phyloP scores from a whole-genome alignment of 2,113 vertebrate species.

The Gymnogyps californianus region DNA sequence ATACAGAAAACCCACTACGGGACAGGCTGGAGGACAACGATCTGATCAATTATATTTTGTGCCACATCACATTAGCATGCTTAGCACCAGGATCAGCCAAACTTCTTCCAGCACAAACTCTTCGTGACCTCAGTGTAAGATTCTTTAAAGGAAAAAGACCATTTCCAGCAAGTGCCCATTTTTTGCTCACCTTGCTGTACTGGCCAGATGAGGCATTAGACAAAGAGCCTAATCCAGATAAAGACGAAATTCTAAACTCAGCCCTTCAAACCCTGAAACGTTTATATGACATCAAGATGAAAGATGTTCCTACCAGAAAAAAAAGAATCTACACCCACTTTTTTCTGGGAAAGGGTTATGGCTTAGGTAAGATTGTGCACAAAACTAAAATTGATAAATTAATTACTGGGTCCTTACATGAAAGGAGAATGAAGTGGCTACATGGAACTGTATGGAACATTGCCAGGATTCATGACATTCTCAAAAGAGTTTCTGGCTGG shows the following conservation, averaged over 20 bases:
- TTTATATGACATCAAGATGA: conserved; percentile 69
- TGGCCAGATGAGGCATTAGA: conserved; percentile 80
- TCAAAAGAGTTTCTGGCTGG: conserved; percentile 79
- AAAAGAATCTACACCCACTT: conserved; percentile 78
- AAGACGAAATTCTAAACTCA: conserved; percentile 70
- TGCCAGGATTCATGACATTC: conserved; percentile 18
- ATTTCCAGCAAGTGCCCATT: conserved; percentile 70
- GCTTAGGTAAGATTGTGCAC: conserved; percentile 76
- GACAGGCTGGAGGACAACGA: conserved; percentile 69
- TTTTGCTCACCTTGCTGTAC: conserved; percentile 77
- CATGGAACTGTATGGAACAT: conserved; percentile 72
- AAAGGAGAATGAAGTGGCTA: conserved; percentile 77
- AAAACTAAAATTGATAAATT: conserved; percentile 75
- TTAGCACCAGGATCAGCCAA: conserved; percentile 58
- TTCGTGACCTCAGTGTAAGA: conserved; percentile 68
- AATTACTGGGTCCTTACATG: conserved; percentile 62
- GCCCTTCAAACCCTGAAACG: conserved; percentile 72
- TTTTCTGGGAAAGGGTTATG: conserved; percentile 75
- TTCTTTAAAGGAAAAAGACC: conserved; percentile 40
- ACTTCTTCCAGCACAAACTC: conserved; percentile 36
- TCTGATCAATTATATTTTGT: conserved; percentile 72
- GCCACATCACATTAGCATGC: conserved; percentile 75
- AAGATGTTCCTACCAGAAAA: conserved; percentile 72
- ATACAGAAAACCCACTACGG: conserved; percentile 48
- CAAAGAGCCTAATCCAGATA: conserved; percentile 53